Evolutionary conservation across 2,113 vertebrate genomes (phyloP).

Genomic region (Coptodon rendalli): DNA sequence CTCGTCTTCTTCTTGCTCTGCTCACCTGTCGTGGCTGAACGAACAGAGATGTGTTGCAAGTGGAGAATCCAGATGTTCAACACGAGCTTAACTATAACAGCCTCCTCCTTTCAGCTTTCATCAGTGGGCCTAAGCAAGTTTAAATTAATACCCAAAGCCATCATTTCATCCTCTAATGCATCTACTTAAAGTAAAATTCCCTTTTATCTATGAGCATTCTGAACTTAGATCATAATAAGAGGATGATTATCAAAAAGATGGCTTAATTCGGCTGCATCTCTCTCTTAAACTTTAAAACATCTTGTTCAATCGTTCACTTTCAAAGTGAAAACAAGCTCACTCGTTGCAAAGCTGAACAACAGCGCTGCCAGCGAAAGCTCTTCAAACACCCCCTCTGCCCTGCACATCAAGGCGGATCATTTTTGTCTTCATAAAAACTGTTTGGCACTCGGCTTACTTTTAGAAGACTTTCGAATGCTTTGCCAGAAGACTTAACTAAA

Average conservation of each 20-base stretch:
- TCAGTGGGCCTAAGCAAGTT: not conserved
- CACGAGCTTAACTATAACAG: not conserved
- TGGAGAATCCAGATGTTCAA: not conserved
- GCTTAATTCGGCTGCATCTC: not conserved
- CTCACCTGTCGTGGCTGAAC: conserved; percentile 51
- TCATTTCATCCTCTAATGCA: not conserved
- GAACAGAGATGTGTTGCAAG: not conserved
- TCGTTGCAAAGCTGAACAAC: not conserved
- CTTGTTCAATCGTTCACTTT: not conserved
- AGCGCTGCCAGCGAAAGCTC: not conserved
- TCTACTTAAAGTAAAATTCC: not conserved
- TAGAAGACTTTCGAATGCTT: not conserved
- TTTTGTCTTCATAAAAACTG: not conserved
- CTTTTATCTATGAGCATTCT: not conserved
- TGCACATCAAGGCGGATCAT: not conserved
- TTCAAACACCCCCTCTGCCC: not conserved
- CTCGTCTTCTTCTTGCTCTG: conserved; percentile 78
- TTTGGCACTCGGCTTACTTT: not conserved
- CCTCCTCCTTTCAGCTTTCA: not conserved
- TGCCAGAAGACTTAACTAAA: not conserved
- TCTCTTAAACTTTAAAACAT: not conserved
- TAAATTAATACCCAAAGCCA: not conserved
- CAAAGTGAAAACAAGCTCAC: not conserved
- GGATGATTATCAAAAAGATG: not conserved
- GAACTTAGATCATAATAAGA: not conserved